Evolutionary conservation across 2,113 vertebrate species (phyloP).

Genomic region (Porphyrio hochstetteri): DNA sequence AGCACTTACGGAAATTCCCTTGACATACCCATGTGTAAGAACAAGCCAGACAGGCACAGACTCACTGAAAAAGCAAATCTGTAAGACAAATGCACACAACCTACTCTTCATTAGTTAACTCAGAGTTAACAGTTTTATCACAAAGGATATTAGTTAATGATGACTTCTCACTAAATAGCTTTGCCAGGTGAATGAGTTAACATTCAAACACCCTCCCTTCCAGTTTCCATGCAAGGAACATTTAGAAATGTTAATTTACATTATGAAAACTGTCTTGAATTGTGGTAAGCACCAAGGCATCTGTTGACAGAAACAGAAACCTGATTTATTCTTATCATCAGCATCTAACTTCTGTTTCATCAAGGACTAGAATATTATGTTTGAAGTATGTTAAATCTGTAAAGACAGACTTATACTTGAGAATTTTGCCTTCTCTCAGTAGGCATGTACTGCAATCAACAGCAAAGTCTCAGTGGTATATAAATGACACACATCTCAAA

Average conservation of each 20-base stretch:
- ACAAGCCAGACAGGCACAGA: not conserved
- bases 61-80: not conserved
- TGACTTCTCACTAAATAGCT: not conserved
- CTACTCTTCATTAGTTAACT: not conserved
- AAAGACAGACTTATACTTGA: not conserved
- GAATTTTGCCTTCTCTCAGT: not conserved
- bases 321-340: not conserved
- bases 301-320: not conserved
- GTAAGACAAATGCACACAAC: not conserved
- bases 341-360: not conserved
- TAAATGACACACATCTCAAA: accelerated
- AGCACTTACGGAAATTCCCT: constrained; percentile 34
- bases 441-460: not conserved
- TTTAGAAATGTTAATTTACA: not conserved
- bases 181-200: not conserved
- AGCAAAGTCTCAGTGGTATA: not conserved
- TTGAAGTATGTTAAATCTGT: not conserved
- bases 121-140: not conserved
- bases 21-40: not conserved
- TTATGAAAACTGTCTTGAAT: not conserved
- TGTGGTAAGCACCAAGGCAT: not conserved
- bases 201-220: not conserved
- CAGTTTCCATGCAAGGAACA: not conserved
- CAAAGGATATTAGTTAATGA: not conserved
- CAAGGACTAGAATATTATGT: not conserved